phyloP scores from a whole-genome alignment of 2,797 vertebrate genomes.

The Halcyon badia region DNA sequence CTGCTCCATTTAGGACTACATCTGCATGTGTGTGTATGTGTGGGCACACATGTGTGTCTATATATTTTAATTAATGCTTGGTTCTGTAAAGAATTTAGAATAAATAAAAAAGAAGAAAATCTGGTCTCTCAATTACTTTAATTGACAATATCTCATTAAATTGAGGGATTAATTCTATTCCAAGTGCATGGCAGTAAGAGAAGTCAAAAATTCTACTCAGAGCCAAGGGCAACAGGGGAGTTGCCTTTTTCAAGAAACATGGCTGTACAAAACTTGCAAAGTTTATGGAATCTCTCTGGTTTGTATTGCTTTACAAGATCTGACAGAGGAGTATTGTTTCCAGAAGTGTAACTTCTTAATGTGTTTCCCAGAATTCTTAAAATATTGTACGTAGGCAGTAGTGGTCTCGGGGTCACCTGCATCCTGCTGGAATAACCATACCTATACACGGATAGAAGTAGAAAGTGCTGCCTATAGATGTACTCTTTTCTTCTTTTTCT shows the following conservation, averaged over 20 bases:
- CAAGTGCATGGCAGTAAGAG: conserved; percentile 20
- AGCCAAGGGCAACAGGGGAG: conserved; percentile 44
- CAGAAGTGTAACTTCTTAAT: conserved; percentile 62
- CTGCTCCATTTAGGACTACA: not conserved
- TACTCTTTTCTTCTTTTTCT: not conserved
- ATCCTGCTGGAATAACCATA: conserved; percentile 34
- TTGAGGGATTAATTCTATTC: conserved; percentile 58
- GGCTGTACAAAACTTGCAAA: conserved; percentile 29
- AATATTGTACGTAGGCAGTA: conserved; percentile 39
- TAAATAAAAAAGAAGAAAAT: conserved; percentile 54
- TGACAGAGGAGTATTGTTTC: conserved; percentile 71
- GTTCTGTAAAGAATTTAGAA: not conserved
- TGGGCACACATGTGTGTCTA: fast-evolving
- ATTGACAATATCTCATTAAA: conserved; percentile 51
- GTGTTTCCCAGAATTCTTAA: conserved; percentile 71
- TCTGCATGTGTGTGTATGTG: not conserved
- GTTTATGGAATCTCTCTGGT: conserved; percentile 64
- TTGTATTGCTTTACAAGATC: conserved; percentile 66
- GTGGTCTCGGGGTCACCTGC: conserved; percentile 32
- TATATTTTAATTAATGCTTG: not conserved
- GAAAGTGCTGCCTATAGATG: not conserved
- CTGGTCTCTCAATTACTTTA: conserved; percentile 35
- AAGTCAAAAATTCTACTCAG: conserved; percentile 40
- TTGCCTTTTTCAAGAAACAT: conserved; percentile 60
- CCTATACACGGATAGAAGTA: not conserved